Percentiles rank a stretch among this genome's conserved stretches.
These are phyloP conservation scores for Dexiosoma caninum DNA, from an alignment of 2,888 invertebrate genomes.

Conservation along the genomic window DNA sequence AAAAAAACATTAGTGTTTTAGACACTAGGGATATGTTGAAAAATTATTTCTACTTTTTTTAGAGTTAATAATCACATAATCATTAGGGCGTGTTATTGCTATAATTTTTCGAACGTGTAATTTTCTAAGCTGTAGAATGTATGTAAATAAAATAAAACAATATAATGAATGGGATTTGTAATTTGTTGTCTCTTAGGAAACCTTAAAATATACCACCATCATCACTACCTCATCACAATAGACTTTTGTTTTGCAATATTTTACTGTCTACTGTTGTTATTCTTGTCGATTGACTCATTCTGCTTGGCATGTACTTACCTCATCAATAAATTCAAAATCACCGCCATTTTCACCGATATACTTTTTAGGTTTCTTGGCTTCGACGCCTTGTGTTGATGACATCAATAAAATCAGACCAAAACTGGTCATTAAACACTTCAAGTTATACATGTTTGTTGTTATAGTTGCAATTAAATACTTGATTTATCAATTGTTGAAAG, in stretches of 20 bases:
- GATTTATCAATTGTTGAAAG: not conserved
- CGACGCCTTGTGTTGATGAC: constrained; percentile 74
- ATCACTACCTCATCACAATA: not conserved
- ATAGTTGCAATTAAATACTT: not conserved
- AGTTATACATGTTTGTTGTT: constrained; percentile 72
- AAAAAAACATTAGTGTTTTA: constrained; percentile 33
- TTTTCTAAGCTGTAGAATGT: constrained; percentile 10
- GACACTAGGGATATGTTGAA: constrained; percentile 37
- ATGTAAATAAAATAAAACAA: constrained; percentile 1
- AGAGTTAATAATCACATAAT: constrained; percentile 47
- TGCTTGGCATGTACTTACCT: constrained; percentile 79
- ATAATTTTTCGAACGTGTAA: constrained; percentile 22
- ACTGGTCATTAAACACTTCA: constrained; percentile 73
- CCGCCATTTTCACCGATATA: constrained; percentile 84
- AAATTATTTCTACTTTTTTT: not conserved
- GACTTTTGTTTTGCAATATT: not conserved
- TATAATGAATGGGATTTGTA: constrained; percentile 19
- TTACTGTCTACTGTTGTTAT: not conserved
- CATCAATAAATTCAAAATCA: constrained; percentile 88
- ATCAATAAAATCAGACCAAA: constrained; percentile 76
- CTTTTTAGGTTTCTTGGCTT: constrained; percentile 82
- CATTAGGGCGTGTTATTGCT: constrained; percentile 47
- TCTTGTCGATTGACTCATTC: constrained; percentile 14
- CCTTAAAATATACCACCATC: constrained; percentile 43
- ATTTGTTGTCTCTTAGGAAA: constrained; percentile 44